A percentile compares a stretch with the other conserved stretches of the same genome.
Conservation (phyloP, 2,888 invertebrate genomes). For the Drosophila engyochracea region DNA sequence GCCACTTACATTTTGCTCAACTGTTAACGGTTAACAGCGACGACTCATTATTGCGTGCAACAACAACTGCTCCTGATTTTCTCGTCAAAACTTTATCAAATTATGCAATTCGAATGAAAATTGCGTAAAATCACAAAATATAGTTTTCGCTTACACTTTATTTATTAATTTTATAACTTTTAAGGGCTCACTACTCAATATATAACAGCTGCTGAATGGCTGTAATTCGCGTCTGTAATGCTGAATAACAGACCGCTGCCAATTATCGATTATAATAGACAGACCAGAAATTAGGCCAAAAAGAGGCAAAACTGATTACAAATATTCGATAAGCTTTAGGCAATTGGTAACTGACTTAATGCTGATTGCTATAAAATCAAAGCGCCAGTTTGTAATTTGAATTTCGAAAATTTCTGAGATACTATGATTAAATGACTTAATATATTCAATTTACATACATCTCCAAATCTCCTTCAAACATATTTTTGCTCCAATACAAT, state of each 20-base stretch:
- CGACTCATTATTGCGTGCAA: constrained; percentile 8
- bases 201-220: not conserved
- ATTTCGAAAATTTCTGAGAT: not conserved
- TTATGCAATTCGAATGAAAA: not conserved
- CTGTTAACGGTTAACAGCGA: constrained; percentile 47
- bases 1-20: constrained; percentile 31
- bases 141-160: not conserved
- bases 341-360: not conserved
- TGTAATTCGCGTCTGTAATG: not conserved
- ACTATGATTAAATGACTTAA: not conserved
- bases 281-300: not conserved
- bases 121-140: not conserved
- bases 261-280: not conserved
- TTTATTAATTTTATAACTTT: not conserved
- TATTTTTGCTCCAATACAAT: constrained; percentile 19
- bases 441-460: not conserved
- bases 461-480: not conserved
- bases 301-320: not conserved
- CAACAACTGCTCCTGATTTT: not conserved
- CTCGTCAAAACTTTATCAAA: not conserved
- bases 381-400: not conserved
- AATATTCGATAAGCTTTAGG: not conserved
- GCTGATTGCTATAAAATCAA: constrained; percentile 17
- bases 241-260: not conserved
- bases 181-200: not conserved